A percentile compares a stretch with the other conserved stretches of the same genome.
phyloP scores from a whole-genome alignment of 2,888 invertebrate species.

The Athalia cordata region DNA sequence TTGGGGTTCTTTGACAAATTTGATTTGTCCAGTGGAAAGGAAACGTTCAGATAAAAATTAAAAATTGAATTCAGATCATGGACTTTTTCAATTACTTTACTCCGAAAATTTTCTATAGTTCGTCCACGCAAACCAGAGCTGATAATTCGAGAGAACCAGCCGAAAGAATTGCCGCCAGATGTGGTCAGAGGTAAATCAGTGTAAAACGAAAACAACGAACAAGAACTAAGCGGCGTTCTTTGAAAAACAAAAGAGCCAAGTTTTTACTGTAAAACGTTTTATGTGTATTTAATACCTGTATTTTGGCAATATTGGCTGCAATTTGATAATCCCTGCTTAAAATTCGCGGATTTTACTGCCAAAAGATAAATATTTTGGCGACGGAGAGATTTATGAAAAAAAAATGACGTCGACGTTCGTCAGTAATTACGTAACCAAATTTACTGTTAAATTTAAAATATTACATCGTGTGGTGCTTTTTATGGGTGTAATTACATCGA shows the following conservation, averaged over 20 bases:
- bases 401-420: too few species aligned
- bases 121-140: constrained; percentile 87
- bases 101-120: constrained; percentile 69
- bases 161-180: constrained; percentile 91
- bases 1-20: neutral
- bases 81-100: constrained; percentile 32
- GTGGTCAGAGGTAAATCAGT: constrained; percentile 87
- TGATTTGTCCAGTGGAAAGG: neutral
- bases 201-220: neutral
- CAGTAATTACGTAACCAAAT: too few species aligned
- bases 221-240: constrained; percentile 8
- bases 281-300: too few species aligned
- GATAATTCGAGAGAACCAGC: constrained; percentile 94
- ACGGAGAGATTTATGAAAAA: too few species aligned
- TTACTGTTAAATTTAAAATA: too few species aligned
- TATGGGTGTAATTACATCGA: neutral
- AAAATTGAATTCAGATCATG: neutral
- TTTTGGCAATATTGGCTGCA: too few species aligned
- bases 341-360: too few species aligned
- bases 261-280: neutral
- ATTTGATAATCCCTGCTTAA: too few species aligned
- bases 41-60: constrained; percentile 8
- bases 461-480: neutral
- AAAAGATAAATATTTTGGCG: too few species aligned
- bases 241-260: constrained; percentile 2